Evolutionary conservation across 2,113 vertebrate genomes (phyloP).

Genomic region (Gobio gobio): DNA sequence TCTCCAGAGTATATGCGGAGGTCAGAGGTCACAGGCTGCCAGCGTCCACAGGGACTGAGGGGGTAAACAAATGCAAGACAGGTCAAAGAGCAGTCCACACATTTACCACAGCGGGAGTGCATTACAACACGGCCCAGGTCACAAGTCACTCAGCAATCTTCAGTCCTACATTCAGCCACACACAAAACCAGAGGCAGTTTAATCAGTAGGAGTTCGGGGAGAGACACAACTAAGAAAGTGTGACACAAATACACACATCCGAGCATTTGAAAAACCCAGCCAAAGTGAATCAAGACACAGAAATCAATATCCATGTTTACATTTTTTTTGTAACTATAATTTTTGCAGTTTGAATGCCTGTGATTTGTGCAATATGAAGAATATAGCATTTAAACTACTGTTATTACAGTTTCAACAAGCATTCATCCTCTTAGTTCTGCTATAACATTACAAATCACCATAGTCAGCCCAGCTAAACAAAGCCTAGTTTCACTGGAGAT

Average conservation of each 20-base stretch:
- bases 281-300: neutral
- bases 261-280: neutral
- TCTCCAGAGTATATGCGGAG: conserved; percentile 29
- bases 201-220: conserved; percentile 23
- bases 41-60: neutral
- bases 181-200: conserved; percentile 38
- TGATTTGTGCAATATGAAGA: neutral
- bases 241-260: neutral
- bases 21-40: conserved; percentile 19
- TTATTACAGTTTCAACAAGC: neutral
- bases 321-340: neutral
- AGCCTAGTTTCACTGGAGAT: conserved; percentile 38
- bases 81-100: conserved; percentile 39
- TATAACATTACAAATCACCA: conserved; percentile 39
- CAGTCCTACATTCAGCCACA: conserved; percentile 18
- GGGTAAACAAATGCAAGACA: conserved; percentile 33
- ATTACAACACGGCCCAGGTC: conserved; percentile 32
- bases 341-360: neutral
- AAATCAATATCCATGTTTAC: conserved; percentile 2
- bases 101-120: neutral
- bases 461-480: conserved; percentile 45
- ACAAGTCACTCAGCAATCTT: conserved; percentile 47
- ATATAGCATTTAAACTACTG: neutral
- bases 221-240: neutral
- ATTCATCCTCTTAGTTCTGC: neutral